Base-by-base conservation (phyloP, 2,113 vertebrate genomes). In the Scalopus aquaticus region DNA sequence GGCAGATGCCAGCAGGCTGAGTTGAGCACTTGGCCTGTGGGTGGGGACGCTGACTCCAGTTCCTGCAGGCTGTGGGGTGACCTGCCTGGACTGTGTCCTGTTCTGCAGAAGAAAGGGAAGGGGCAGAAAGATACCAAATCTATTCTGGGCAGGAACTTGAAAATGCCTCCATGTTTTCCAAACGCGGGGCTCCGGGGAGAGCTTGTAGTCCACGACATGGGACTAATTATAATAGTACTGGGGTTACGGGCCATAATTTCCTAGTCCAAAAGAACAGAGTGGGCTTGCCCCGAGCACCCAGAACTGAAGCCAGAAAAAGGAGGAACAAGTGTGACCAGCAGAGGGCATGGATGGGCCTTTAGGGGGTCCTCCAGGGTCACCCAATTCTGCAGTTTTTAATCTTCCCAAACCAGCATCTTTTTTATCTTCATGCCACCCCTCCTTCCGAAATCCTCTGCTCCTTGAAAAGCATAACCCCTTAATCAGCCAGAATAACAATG, bases 231-330 rank as follows among this genome's bases (percentile, higher is more conserved):
- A 94, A 93, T 65, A 92, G 6, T 44, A 28, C 79, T 96, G 96
- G 93, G 96, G 93, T 91, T 86, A 95, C 79, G 67, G 70, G 87
- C 73, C 93, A 97, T 96, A 67, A 97, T 96, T 97, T 97, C 97
- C 95, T 97, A 89, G 87, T 93, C 56, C 90, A 89, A 93, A 97
- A 97, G 95, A 94, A 95, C n/a, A n/a, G n/a, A n/a, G n/a, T n/a
- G n/a, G n/a, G n/a, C n/a, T n/a, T n/a, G n/a, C n/a, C 65, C 37
- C 91, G 94, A 87, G 80, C 72, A 91, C 83, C 46, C 37, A 91
- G 70, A 76, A 70, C 60, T 90, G 79, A 93, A 97, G 93, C 93
- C 97, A 97, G 89, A 62, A 84, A 78, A 72, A 77, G 46, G 65
- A 73, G 86, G 76, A 96, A 95, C 49, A 91, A 86, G 54, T 11